phyloP scores from a whole-genome alignment of 2,888 invertebrate genomes.

The Petrophora chlorosata region DNA sequence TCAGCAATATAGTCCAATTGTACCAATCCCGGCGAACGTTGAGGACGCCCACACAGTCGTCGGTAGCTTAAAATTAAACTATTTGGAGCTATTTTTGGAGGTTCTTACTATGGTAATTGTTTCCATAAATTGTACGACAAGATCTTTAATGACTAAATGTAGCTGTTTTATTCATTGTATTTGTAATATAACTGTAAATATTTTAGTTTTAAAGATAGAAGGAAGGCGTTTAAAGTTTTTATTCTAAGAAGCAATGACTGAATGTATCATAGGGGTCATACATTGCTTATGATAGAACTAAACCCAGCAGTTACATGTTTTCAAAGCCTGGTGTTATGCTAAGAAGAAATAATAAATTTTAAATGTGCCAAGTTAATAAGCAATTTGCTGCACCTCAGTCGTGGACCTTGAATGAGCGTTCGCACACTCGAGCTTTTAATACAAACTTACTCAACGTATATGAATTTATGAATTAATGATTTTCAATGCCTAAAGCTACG shows the following conservation, averaged over 20 bases:
- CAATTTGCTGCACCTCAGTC: conserved; percentile 34
- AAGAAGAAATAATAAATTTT: conserved; percentile 16
- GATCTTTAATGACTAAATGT: no score
- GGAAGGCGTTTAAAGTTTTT: no score
- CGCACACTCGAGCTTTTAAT: conserved; percentile 44
- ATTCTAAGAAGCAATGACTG: no score
- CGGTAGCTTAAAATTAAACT: conserved; percentile 33
- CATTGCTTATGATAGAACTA: no score
- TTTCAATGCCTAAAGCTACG: conserved; percentile 30
- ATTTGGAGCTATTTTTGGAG: conserved; percentile 18
- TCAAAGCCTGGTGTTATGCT: no score
- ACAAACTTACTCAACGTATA: conserved; percentile 27
- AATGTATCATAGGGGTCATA: no score
- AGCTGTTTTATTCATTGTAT: no score
- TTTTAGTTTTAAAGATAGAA: no score
- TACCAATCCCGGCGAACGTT: conserved; percentile 28
- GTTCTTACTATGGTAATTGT: not conserved
- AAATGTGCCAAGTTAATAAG: conserved; percentile 26
- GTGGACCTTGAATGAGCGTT: conserved; percentile 53
- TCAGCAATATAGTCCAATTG: conserved; percentile 38
- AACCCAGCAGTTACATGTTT: no score
- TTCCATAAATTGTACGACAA: not conserved
- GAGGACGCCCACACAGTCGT: conserved; percentile 31
- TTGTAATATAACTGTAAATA: no score
- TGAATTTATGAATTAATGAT: conserved; percentile 41